Conservation (phyloP, 2,888 invertebrate species). For the Drosophila hamatofila region DNA sequence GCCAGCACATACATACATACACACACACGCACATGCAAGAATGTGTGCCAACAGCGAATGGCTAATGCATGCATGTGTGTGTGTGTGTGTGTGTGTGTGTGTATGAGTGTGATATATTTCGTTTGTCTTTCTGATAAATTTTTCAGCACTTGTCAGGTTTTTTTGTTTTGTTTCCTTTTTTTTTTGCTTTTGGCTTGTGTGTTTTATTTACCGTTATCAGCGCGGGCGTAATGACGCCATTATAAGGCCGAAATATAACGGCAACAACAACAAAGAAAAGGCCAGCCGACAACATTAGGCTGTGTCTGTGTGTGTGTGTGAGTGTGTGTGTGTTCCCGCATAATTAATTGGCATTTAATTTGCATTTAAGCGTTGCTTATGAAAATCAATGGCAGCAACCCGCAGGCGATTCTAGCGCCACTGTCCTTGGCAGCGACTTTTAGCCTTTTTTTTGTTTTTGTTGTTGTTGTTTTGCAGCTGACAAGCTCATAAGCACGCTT, state of each 20-base stretch:
- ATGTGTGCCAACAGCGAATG: conserved; percentile 21
- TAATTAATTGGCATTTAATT: conserved; percentile 56
- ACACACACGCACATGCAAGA: conserved; percentile 10
- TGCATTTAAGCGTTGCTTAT: conserved; percentile 51
- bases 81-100: conserved; percentile 5
- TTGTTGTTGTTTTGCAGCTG: neutral
- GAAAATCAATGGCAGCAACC: conserved; percentile 38
- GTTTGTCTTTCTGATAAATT: conserved; percentile 44
- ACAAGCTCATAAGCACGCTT: conserved; percentile 1
- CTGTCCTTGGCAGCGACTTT: conserved; percentile 15
- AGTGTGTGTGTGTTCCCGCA: conserved; percentile 31
- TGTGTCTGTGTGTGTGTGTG: neutral
- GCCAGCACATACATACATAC: conserved; percentile 5
- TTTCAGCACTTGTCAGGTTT: conserved; percentile 47
- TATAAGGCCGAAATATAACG: conserved; percentile 21
- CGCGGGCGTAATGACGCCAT: conserved; percentile 56
- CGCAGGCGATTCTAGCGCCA: conserved; percentile 19
- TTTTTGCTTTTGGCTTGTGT: conserved; percentile 16
- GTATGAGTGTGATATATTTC: conserved; percentile 10
- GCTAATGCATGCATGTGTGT: neutral
- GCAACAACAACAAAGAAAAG: conserved; percentile 3
- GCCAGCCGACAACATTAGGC: conserved; percentile 16
- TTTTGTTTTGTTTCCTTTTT: conserved; percentile 26
- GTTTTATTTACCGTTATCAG: conserved; percentile 47
- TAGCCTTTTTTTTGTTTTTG: neutral